phyloP scores from a whole-genome alignment of 2,797 vertebrate species.

The Scarus forsteni region DNA sequence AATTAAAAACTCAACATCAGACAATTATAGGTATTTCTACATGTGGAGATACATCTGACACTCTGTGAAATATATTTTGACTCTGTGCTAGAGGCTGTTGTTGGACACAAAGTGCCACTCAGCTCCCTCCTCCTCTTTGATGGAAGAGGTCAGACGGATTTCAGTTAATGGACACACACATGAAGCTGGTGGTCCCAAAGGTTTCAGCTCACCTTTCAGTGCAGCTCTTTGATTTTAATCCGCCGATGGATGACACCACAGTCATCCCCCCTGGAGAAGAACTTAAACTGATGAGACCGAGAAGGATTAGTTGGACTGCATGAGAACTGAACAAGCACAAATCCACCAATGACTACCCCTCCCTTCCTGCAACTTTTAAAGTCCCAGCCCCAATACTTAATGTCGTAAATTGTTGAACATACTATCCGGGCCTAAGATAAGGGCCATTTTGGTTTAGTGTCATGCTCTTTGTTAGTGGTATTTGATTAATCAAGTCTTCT shows the following conservation, averaged over 20 bases:
- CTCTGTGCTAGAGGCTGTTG: slow-evolving; percentile 1
- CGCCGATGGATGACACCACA: slow-evolving; percentile 2
- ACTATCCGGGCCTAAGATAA: slow-evolving; percentile 4
- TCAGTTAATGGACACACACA: slow-evolving; percentile 39
- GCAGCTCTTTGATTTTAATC: slow-evolving; percentile 21
- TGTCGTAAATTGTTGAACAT: slow-evolving; percentile 10
- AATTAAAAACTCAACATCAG: background rate
- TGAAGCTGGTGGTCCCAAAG: slow-evolving; percentile 31
- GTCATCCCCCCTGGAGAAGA: slow-evolving; percentile 1
- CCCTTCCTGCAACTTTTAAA: background rate
- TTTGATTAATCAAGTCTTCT: slow-evolving; percentile 77
- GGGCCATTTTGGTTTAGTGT: slow-evolving; percentile 41
- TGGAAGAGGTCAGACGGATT: slow-evolving; percentile 27
- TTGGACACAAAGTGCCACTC: slow-evolving; percentile 22
- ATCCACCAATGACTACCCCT: slow-evolving; percentile 13
- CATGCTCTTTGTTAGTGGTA: slow-evolving; percentile 52
- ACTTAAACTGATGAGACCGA: slow-evolving; percentile 16
- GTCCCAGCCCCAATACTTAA: background rate
- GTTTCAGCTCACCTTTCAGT: slow-evolving; percentile 22
- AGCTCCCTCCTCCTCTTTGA: slow-evolving; percentile 1
- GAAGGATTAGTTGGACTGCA: slow-evolving; percentile 4
- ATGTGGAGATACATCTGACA: slow-evolving; percentile 5
- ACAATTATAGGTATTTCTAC: background rate
- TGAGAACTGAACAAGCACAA: slow-evolving; percentile 6
- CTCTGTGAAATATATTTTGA: slow-evolving; percentile 6